These are phyloP conservation scores for Pycnomerus fuliginosus DNA, from an alignment of 2,888 invertebrate genomes.

Conservation along the genomic window DNA sequence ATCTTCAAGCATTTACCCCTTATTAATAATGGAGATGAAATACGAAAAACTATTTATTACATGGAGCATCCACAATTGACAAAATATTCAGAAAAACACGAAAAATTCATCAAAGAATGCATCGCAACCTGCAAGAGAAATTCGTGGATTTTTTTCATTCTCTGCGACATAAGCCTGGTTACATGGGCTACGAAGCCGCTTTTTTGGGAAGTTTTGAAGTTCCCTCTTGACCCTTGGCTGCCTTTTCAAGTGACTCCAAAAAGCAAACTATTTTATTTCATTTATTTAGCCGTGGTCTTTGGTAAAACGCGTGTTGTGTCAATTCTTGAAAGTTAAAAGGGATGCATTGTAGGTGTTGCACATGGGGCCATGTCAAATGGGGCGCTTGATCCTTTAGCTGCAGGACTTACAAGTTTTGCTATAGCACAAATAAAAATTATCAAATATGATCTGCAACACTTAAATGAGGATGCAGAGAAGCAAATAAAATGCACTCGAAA, in stretches of 20 bases:
- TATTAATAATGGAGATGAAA: neutral
- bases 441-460: slow-evolving; percentile 5
- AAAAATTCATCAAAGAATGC: slow-evolving; percentile 3
- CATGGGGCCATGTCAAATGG: neutral
- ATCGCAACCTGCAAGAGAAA: neutral
- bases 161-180: slow-evolving; percentile 1
- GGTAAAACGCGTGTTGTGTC: neutral
- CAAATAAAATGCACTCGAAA: neutral
- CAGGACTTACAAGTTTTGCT: slow-evolving; percentile 3
- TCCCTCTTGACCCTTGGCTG: slow-evolving; percentile 1
- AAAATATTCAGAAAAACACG: neutral
- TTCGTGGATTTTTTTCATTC: neutral
- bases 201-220: neutral
- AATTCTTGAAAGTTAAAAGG: neutral
- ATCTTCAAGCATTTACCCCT: neutral
- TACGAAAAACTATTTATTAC: neutral
- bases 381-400: slow-evolving; percentile 4
- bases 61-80: neutral
- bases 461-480: slow-evolving; percentile 1
- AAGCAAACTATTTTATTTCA: neutral
- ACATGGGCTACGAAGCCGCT: slow-evolving; percentile 1
- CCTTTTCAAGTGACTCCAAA: neutral
- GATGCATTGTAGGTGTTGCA: neutral
- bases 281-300: neutral
- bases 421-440: slow-evolving; percentile 6